Percentiles rank a stretch among this genome's conserved stretches.
phyloP scores from a whole-genome alignment of 2,113 vertebrate species.

The Chaenogobius annularis region DNA sequence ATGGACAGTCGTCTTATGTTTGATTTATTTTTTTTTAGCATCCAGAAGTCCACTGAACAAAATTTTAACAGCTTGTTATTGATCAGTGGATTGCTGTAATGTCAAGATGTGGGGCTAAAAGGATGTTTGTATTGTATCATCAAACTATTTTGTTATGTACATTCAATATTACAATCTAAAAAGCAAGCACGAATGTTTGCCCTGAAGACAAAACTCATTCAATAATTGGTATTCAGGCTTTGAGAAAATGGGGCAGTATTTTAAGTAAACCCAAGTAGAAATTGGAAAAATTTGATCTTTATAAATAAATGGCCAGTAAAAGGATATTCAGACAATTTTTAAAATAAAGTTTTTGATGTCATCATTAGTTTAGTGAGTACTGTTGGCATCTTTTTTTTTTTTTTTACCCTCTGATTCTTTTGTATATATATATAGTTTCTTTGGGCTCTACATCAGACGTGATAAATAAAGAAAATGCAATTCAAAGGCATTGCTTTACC shows the following conservation, averaged over 20 bases:
- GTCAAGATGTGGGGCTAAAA: constrained; percentile 39
- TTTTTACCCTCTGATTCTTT: constrained; percentile 17
- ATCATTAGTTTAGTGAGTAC: constrained; percentile 18
- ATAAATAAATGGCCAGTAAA: constrained; percentile 14
- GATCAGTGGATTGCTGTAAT: constrained; percentile 43
- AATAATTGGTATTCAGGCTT: neutral
- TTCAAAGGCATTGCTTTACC: constrained; percentile 56
- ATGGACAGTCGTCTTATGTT: constrained; percentile 9
- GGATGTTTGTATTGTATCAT: constrained; percentile 41
- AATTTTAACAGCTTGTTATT: constrained; percentile 22
- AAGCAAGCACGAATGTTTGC: constrained; percentile 14
- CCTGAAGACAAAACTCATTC: neutral
- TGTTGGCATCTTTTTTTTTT: constrained; percentile 16
- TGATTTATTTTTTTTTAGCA: constrained; percentile 24
- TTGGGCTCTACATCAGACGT: neutral
- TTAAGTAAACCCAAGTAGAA: constrained; percentile 17
- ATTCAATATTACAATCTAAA: constrained; percentile 4
- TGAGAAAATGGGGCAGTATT: neutral
- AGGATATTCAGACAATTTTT: neutral
- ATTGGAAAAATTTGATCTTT: constrained; percentile 27
- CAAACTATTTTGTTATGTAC: constrained; percentile 33
- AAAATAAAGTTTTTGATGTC: neutral
- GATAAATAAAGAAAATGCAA: constrained; percentile 11
- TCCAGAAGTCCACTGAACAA: constrained; percentile 20
- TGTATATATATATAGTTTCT: constrained; percentile 26